phyloP scores from a whole-genome alignment of 2,888 invertebrate genomes.

The Harpalus rufipes region DNA sequence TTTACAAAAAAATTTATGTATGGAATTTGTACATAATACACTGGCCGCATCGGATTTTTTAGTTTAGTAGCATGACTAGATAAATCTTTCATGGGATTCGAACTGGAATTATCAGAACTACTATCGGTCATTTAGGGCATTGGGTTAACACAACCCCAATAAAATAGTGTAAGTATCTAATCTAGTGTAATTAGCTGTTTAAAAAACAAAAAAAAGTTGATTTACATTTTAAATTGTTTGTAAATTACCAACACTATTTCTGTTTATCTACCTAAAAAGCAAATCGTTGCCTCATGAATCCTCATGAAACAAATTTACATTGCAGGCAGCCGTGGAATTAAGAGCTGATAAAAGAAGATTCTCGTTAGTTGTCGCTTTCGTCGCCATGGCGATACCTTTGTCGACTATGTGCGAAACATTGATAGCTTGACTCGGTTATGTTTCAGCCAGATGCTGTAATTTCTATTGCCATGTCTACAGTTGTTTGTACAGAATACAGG shows the following conservation, averaged over 20 bases:
- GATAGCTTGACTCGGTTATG: constrained; percentile 23
- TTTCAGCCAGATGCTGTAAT: constrained; percentile 45
- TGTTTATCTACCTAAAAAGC: constrained; percentile 35
- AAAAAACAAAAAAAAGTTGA: not conserved
- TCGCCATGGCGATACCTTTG: not conserved
- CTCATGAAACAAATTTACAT: constrained; percentile 49
- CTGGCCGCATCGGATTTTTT: too few species aligned
- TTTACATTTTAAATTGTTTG: constrained; percentile 5
- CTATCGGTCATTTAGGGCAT: not conserved
- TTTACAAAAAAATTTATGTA: too few species aligned
- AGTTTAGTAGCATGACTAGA: too few species aligned
- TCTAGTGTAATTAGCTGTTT: not conserved
- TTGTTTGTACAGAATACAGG: constrained; percentile 25
- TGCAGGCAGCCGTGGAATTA: constrained; percentile 45
- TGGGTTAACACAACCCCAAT: not conserved
- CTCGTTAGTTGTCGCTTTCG: constrained; percentile 12
- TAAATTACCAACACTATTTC: constrained; percentile 41
- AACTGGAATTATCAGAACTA: not conserved
- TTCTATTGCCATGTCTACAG: constrained; percentile 51
- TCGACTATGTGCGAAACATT: constrained; percentile 22
- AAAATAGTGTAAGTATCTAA: not conserved
- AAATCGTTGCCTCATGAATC: not conserved
- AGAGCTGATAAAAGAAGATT: constrained; percentile 60
- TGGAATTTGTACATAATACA: too few species aligned
- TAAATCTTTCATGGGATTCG: too few species aligned